Conservation (phyloP, 30 jellyfish, hydroid and myxozoan genomes). For the Morbakka virulenta region DNA sequence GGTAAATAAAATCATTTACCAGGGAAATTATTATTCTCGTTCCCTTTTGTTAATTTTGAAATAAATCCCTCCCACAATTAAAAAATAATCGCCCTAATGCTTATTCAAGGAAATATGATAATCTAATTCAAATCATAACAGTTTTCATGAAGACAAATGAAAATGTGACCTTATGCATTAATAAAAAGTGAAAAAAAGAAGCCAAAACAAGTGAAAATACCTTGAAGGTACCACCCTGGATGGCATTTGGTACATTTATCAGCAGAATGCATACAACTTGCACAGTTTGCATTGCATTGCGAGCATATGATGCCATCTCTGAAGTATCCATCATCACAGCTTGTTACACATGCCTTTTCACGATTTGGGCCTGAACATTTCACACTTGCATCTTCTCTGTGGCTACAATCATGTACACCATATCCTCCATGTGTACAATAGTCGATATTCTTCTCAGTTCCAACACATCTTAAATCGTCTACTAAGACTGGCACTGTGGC, state of each 20-base stretch:
- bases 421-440: background rate
- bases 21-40: no score
- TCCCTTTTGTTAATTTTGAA: no score
- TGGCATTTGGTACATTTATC: background rate
- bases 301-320: background rate
- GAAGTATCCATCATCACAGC: background rate
- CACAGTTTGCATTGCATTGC: background rate
- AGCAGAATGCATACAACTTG: background rate
- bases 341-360: background rate
- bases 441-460: background rate
- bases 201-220: no score
- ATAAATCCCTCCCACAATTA: no score
- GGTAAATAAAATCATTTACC: no score
- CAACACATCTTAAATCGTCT: background rate
- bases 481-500: background rate
- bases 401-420: background rate
- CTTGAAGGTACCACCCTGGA: background rate
- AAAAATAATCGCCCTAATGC: no score
- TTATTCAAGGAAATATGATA: no score
- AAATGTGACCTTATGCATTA: no score
- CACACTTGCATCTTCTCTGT: background rate
- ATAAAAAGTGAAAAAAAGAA: no score
- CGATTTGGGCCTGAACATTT: background rate
- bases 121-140: no score
- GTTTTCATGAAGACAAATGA: no score